Base-by-base conservation (phyloP, 1,140 invertebrate species). In the Pseudomyrmex cubaensis region DNA sequence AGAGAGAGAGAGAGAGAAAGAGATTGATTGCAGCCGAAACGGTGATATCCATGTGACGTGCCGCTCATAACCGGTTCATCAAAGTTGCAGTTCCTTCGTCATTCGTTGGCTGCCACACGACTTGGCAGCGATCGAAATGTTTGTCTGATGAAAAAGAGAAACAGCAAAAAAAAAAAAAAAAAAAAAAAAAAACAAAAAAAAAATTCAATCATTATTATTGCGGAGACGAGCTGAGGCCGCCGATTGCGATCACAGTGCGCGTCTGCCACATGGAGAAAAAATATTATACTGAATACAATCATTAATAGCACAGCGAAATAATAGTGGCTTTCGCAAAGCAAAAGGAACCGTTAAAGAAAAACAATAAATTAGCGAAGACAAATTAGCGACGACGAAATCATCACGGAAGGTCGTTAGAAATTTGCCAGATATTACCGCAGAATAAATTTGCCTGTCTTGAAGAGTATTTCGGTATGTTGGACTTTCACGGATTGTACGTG, bases 1-100 rank as follows among this genome's bases (percentile, higher is more conserved):
- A 56, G 10, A 25, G 48, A 78, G 66, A 80, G 78, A 90, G 88
- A 73, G 82, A 90, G 35, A n/a, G 50, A n/a, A 35, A 4, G 82
- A 90, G 85, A 86, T 73, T 83, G 88, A 88, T 73, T 74, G 57
- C 86, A 86, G 75, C 69, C 73, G 73, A 76, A 70, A 72, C 80
- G 78, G 84, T 90, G 88, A 90, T 88, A 90, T 83, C 88, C 72
- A 72, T 85, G 78, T 85, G 88, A 90, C 89, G 78, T 87, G 86
- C 84, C 74, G 82, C 72, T 90, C 70, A 83, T 84, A 90, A 90
- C 89, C 88, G 89, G 89, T 90, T 90, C 90, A 90, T 90, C 90
- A 90, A 90, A 82, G 88, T 44, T 85, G 88, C 86, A 87, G 70
- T 87, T 82, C 76, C 80, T 69, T 80, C 83, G 89, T 82, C 76